A percentile compares a stretch with the other conserved stretches of the same genome.
phyloP scores from a whole-genome alignment of 2,888 invertebrate species.

The Chymomyza caudatula region DNA sequence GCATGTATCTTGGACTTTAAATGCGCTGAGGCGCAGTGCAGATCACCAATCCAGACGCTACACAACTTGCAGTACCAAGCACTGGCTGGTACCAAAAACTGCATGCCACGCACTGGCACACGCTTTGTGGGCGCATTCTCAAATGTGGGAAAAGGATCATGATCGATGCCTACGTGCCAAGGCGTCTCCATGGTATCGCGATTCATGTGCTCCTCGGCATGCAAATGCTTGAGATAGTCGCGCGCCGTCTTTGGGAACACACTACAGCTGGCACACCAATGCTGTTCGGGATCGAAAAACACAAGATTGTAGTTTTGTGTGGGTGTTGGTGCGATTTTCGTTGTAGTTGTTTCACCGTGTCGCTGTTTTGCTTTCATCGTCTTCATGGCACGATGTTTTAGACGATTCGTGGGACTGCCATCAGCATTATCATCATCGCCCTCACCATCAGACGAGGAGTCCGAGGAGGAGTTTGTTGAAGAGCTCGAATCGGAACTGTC shows the following conservation, averaged over 20 bases:
- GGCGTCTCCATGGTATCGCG: conserved; percentile 75
- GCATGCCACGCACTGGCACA: conserved; percentile 90
- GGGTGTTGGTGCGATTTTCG: conserved; percentile 9
- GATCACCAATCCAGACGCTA: conserved; percentile 91
- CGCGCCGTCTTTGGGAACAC: conserved; percentile 92
- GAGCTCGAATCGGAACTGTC: conserved; percentile 61
- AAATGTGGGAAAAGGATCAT: conserved; percentile 82
- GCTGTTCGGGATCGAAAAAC: conserved; percentile 93
- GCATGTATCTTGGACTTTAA: conserved; percentile 88
- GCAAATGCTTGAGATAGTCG: conserved; percentile 90
- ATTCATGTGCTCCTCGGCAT: conserved; percentile 85
- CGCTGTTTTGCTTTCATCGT: conserved; percentile 75
- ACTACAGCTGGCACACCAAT: conserved; percentile 93
- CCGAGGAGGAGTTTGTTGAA: conserved; percentile 64
- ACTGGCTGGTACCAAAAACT: conserved; percentile 91
- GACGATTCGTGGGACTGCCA: conserved; percentile 75
- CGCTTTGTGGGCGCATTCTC: conserved; percentile 87
- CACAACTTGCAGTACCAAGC: conserved; percentile 95
- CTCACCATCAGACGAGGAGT: conserved; percentile 61
- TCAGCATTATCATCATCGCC: conserved; percentile 60
- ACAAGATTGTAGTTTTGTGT: conserved; percentile 83
- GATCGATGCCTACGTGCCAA: conserved; percentile 74
- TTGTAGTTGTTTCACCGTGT: conserved; percentile 41
- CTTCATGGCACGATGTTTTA: conserved; percentile 77
- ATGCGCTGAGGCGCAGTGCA: conserved; percentile 92